Evolutionary conservation across 2,888 invertebrate species (phyloP).

Genomic region (Ophion ellenae): DNA sequence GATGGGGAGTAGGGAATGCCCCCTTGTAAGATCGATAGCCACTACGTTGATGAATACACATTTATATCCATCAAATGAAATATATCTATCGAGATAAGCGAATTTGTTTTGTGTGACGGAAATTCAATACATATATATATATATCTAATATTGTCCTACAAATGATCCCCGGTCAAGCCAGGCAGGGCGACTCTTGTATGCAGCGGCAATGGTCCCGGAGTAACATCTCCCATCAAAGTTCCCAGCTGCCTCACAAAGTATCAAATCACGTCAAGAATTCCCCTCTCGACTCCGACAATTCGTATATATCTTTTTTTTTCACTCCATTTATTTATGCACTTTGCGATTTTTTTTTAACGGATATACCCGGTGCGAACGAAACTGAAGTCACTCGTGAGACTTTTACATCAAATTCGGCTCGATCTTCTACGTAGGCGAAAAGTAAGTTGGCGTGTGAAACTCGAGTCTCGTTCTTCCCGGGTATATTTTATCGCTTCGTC

Average conservation of each 20-base stretch:
- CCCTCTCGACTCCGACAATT: conserved; percentile 60
- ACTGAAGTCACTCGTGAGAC: background rate
- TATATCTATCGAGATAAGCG: conserved; percentile 47
- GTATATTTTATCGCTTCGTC: background rate
- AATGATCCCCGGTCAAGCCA: conserved; percentile 87
- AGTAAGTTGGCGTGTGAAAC: background rate
- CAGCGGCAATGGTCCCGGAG: conserved; percentile 85
- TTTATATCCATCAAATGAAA: conserved; percentile 49
- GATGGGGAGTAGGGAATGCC: no score
- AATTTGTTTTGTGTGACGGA: conserved; percentile 12
- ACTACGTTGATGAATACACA: conserved; percentile 34
- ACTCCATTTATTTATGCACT: background rate
- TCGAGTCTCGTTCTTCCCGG: background rate
- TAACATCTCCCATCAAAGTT: conserved; percentile 80
- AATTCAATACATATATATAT: background rate
- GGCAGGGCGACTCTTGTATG: conserved; percentile 87
- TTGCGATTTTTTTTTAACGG: background rate
- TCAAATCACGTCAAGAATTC: conserved; percentile 77
- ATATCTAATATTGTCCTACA: conserved; percentile 76
- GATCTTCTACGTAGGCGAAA: background rate
- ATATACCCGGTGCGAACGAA: background rate
- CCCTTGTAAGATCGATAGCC: conserved; percentile 42
- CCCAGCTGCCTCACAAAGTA: conserved; percentile 81
- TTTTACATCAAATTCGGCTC: background rate
- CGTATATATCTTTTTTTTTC: conserved; percentile 33